A percentile compares a stretch with the other conserved stretches of the same genome.
Conservation (phyloP, 2,888 invertebrate genomes). For the Flabesymbios commensalis region DNA sequence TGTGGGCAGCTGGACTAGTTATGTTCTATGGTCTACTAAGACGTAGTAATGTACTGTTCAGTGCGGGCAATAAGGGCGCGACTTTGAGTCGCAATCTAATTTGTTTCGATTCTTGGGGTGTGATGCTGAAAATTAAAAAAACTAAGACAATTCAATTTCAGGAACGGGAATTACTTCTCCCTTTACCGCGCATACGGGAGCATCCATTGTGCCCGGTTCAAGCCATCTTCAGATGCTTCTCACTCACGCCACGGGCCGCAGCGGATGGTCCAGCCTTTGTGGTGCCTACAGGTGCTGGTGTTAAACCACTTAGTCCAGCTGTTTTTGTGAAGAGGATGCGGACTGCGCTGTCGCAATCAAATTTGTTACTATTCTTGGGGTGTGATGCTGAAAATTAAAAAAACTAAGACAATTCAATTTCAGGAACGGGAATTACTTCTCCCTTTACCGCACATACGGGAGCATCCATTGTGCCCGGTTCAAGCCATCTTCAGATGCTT, state of each 20-base stretch:
- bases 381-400: not conserved
- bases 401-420: not conserved
- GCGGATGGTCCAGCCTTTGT: not conserved
- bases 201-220: slow-evolving; percentile 1
- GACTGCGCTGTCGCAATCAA: not conserved
- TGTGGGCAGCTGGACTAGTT: not conserved
- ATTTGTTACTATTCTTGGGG: not conserved
- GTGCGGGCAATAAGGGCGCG: not conserved
- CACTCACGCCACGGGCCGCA: not conserved
- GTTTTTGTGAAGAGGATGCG: no score
- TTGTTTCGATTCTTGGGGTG: not conserved
- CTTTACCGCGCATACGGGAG: not conserved
- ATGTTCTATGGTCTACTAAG: slow-evolving; percentile 1
- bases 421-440: not conserved
- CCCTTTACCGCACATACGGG: not conserved
- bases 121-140: not conserved
- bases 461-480: slow-evolving; percentile 1
- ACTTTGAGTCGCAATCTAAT: not conserved
- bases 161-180: not conserved
- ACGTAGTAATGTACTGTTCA: not conserved
- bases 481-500: not conserved
- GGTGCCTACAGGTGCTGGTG: not conserved
- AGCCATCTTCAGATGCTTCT: not conserved
- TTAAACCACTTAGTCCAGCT: no score
- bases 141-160: not conserved